Conservation (phyloP, 2,113 vertebrate genomes). For the Albula goreensis region DNA sequence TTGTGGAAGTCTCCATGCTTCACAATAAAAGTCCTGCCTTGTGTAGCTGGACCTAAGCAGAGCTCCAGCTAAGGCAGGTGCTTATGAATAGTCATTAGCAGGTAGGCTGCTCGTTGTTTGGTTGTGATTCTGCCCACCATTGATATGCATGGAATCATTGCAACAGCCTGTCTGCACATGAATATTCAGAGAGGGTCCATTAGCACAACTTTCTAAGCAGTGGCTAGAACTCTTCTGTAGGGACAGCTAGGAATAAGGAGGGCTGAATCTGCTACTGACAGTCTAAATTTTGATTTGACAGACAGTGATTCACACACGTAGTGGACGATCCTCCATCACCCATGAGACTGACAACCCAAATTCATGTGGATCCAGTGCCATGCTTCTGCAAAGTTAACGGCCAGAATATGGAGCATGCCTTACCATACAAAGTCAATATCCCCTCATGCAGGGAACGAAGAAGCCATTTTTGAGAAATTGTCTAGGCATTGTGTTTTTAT, state of each 20-base stretch:
- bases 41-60: background rate
- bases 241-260: background rate
- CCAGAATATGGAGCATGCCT: background rate
- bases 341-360: background rate
- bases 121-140: background rate
- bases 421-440: no score
- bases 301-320: background rate
- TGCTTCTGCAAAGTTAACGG: background rate
- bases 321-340: background rate
- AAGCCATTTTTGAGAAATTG: no score
- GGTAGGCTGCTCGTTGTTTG: background rate
- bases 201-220: background rate
- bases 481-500: no score
- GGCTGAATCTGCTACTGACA: background rate
- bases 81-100: background rate
- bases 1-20: background rate
- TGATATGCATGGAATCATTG: background rate
- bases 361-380: background rate
- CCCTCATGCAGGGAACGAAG: no score
- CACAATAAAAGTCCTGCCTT: background rate
- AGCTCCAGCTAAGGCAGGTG: background rate
- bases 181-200: background rate
- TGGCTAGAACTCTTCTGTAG: background rate
- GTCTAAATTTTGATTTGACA: background rate
- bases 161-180: background rate